Percentiles rank a stretch among this genome's conserved stretches.
Evolutionary conservation across 2,888 invertebrate species (phyloP).

Genomic region (Campoplex nolae): DNA sequence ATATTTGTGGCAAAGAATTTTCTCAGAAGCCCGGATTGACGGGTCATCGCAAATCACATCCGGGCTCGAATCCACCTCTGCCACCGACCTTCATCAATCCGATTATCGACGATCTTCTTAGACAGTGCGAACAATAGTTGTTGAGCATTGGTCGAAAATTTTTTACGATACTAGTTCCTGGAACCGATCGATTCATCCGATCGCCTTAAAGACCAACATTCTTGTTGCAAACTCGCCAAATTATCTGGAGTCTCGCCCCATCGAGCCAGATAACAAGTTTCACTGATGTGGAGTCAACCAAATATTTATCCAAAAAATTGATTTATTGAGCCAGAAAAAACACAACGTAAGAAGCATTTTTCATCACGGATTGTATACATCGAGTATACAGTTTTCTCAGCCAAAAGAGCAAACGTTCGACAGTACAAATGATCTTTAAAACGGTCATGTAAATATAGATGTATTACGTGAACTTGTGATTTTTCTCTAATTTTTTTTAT

Average conservation of each 20-base stretch:
- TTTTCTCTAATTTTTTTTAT: background rate
- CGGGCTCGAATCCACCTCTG: conserved; percentile 81
- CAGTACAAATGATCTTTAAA: too few relatives aligned
- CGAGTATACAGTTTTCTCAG: too few relatives aligned
- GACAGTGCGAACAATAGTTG: conserved; percentile 42
- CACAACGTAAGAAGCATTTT: too few relatives aligned
- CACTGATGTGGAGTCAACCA: background rate
- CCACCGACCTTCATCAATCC: conserved; percentile 81
- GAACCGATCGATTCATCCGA: too few relatives aligned
- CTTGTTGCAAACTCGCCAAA: too few relatives aligned
- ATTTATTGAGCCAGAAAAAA: background rate
- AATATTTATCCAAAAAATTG: background rate
- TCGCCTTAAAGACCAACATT: too few relatives aligned
- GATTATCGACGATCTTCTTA: conserved; percentile 77
- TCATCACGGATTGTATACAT: too few relatives aligned
- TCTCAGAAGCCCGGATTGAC: conserved; percentile 83
- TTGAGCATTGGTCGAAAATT: background rate
- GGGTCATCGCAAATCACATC: conserved; percentile 82
- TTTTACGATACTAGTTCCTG: background rate
- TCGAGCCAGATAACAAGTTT: too few relatives aligned
- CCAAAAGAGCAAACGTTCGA: too few relatives aligned
- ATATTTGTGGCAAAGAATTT: conserved; percentile 82
- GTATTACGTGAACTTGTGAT: too few relatives aligned
- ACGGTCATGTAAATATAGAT: too few relatives aligned
- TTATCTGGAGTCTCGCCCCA: too few relatives aligned